Conservation (phyloP, 92 coral and sea anemone genomes). For the Zoanthus gigantus region DNA sequence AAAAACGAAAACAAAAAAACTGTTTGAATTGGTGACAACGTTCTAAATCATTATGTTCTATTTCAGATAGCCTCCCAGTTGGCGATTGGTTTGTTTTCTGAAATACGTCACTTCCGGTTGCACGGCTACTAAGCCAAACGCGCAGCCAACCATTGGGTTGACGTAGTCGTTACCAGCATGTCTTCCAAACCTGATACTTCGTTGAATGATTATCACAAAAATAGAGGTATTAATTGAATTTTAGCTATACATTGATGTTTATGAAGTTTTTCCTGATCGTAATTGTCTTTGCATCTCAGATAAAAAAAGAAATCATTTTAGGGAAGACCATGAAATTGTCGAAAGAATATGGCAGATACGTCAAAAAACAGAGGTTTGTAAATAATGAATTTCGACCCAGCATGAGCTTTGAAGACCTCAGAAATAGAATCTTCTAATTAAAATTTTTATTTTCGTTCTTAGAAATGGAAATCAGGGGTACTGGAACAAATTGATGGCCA, state of each 20-base stretch:
- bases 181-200: neutral
- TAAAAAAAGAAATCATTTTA: slow-evolving; percentile 50
- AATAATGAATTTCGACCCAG: neutral
- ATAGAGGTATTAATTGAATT: slow-evolving; percentile 16
- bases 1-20: too few species aligned
- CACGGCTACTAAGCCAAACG: neutral
- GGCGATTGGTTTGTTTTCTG: neutral
- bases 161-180: neutral
- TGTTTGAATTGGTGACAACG: too few species aligned
- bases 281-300: slow-evolving; percentile 38
- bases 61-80: too few species aligned
- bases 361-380: slow-evolving; percentile 76
- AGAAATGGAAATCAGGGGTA: slow-evolving; percentile 80
- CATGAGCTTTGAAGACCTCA: neutral
- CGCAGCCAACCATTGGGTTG: neutral
- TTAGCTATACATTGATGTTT: neutral
- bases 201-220: neutral
- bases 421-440: neutral
- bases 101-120: slow-evolving; percentile 39
- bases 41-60: too few species aligned
- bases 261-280: neutral
- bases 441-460: neutral
- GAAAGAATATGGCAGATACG: slow-evolving; percentile 76
- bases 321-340: slow-evolving; percentile 28
- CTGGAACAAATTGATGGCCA: slow-evolving; percentile 89